Base-by-base conservation (phyloP, 2,888 invertebrate species). In the Cordilura impudica region DNA sequence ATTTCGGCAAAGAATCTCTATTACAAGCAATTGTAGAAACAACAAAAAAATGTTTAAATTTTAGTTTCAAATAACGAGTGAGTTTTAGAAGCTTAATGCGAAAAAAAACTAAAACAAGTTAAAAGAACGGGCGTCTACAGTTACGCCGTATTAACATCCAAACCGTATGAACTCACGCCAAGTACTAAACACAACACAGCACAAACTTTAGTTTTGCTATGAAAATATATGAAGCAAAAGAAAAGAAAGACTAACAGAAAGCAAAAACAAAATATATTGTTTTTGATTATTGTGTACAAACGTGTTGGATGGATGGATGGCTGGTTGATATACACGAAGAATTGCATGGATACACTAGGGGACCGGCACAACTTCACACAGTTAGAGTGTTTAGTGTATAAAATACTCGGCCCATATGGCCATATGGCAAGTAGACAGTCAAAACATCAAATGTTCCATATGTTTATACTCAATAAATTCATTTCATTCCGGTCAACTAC, bases 121-220 rank as follows among this genome's bases (percentile, higher is more conserved):
- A 60, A 39, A 45, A 58, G 49, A 51, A 7, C 49, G 29, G 29
- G 23, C 60, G 26, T 43, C 10, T 2, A 10, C n/a, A 45, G 6
- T 23, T 1, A 18, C 53, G 71, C 70, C 49, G n/a, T 10, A 26
- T 19, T 58, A 43, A 49, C 75, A 67, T 67, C 71, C 75, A 67
- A 71, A 67, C 61, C 61, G 71, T 67, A 61, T 67, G 66, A 79
- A 79, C 79, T 79, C 79, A 71, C 79, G 79, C 71, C 75, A 79
- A 75, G 71, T 71, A 79, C 79, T 79, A 66, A 70, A 74, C 54
- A 51, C 21, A 61, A 65, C 54, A 47, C 14, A 35, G 35, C 49
- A 53, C 70, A 70, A 43, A 65, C 47, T 56, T 45, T 8, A 49
- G 49, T 43, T 49, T 65, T 45, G 58, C 51, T 26, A 56, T 10